Conservation (phyloP, 2,113 vertebrate genomes). For the Tetrax tetrax region DNA sequence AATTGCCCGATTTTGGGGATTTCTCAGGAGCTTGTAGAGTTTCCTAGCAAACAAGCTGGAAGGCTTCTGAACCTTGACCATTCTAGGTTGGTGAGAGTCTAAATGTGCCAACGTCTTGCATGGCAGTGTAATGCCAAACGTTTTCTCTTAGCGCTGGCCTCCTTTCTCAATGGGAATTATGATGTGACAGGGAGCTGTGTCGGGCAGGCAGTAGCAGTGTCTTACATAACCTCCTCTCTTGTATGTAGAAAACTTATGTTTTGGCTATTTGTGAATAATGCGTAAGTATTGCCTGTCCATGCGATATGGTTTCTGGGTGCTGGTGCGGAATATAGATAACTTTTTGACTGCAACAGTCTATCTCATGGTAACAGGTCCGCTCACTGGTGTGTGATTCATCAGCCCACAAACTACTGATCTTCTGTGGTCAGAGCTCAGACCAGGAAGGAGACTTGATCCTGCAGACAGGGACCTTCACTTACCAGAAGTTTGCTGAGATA, state of each 20-base stretch:
- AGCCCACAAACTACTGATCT: constrained; percentile 86
- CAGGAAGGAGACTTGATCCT: constrained; percentile 88
- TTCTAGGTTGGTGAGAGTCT: not conserved
- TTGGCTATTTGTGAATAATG: not conserved
- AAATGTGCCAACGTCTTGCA: not conserved
- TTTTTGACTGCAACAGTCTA: not conserved
- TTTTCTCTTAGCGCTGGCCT: not conserved
- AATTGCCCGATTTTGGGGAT: not conserved
- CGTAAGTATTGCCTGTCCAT: accelerated
- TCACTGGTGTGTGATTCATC: constrained; percentile 86
- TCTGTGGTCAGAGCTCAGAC: constrained; percentile 91
- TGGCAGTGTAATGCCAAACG: not conserved
- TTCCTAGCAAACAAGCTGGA: not conserved
- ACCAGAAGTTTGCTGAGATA: constrained; percentile 84
- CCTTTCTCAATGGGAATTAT: not conserved
- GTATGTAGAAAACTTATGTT: not conserved
- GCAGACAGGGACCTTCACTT: constrained; percentile 87
- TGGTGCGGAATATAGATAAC: not conserved
- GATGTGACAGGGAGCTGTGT: not conserved
- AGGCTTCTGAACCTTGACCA: not conserved
- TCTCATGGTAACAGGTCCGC: constrained; percentile 74
- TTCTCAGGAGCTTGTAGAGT: not conserved
- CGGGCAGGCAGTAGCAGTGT: not conserved
- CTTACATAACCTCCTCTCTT: not conserved
- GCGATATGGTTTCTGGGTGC: not conserved